Evolutionary conservation across 2,113 vertebrate species (phyloP).

Genomic region (Nicator chloris): DNA sequence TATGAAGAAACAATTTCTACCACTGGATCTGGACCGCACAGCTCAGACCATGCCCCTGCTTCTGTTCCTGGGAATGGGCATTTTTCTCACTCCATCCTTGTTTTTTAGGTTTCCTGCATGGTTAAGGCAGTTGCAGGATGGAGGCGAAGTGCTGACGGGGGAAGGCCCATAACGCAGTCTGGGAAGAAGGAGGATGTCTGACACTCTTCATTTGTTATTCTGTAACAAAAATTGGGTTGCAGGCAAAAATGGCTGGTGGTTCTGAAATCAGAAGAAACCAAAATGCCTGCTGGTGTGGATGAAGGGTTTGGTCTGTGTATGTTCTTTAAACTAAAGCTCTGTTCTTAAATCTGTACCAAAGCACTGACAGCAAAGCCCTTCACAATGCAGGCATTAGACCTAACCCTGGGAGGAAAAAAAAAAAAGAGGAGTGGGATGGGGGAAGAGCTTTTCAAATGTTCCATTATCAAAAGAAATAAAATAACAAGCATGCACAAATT

Average conservation of each 20-base stretch:
- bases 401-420: background rate
- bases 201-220: background rate
- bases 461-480: constrained; percentile 7
- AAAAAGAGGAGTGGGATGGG: background rate
- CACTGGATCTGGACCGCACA: background rate
- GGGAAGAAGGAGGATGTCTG: background rate
- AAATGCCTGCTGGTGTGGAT: background rate
- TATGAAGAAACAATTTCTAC: background rate
- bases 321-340: background rate
- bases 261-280: background rate
- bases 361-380: constrained; percentile 22
- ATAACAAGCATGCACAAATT: background rate
- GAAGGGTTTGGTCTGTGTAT: background rate
- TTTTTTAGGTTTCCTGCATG: background rate
- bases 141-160: background rate
- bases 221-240: background rate
- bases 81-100: background rate
- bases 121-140: constrained; percentile 37
- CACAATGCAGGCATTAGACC: background rate
- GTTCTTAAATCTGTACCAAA: background rate
- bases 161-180: background rate
- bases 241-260: background rate
- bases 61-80: background rate
- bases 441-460: background rate
- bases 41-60: background rate